Base-by-base conservation (phyloP, 2,797 vertebrate species). In the Phataginus tricuspis region DNA sequence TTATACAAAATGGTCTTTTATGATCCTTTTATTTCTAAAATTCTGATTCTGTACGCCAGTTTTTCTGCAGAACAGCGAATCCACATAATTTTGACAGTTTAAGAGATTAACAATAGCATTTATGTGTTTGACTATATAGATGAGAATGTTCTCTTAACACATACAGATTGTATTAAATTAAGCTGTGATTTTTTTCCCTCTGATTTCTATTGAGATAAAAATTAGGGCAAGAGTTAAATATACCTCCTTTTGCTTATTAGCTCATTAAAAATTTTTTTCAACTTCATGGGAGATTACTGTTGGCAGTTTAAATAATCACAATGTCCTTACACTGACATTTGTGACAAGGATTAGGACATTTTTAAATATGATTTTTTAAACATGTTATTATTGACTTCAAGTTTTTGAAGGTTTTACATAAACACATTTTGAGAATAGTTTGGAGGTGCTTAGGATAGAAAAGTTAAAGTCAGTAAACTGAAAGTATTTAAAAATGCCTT, bases 401-500 rank as follows among this genome's bases (percentile, higher is more conserved):
- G 31, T 49, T 87, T 77, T 75, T 94, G 57, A 83, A 86, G 45
- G 1, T 42, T 57, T 93, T 10, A n/a, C 37, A 61, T 59, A 80
- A 45, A 59, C 27, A 71, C 14, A 82, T 57, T 68, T 55, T 85
- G 25, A 91, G 86, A 66, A 86, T 72, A 92, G 66, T 90, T 63
- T 87, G 31, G 55, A 55, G 61, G 37, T 82, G 21, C 23, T 31
- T 94, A 15, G 37, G 7, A 75, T 34, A 91, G 34, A 88, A 92
- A 88, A 77, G 51, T 72, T 61, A 77, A 80, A 80, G 14, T 93
- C 91, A 92, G 85, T 72, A 82, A 80, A 27, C 59, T 84, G 55
- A 59, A 90, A 92, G 42, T 68, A 29, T 92, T 39, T 90, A 19
- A 87, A 94, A 91, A 92, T 51, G 27, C 31, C 71, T 39, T 92